Evolutionary conservation across 2,797 vertebrate species (phyloP).

Genomic region (Nyctibius grandis): DNA sequence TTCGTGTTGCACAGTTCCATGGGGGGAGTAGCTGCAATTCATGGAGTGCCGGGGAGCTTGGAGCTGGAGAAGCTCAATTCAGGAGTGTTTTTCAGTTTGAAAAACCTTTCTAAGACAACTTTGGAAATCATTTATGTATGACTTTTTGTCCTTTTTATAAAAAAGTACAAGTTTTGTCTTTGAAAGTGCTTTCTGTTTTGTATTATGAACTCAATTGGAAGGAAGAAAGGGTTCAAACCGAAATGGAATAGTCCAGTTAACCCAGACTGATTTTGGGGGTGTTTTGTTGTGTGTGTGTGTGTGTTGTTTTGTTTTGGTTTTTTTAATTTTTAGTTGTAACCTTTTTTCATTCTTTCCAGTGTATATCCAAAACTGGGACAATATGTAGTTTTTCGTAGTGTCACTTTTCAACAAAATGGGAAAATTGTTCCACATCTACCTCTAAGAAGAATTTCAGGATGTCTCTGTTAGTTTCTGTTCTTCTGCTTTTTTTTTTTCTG

Average conservation of each 20-base stretch:
- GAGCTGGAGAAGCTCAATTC: background rate
- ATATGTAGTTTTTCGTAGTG: background rate
- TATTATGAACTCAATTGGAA: background rate
- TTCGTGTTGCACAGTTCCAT: background rate
- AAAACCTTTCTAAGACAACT: background rate
- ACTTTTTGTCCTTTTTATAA: background rate
- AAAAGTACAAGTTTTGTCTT: background rate
- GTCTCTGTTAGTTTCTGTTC: background rate
- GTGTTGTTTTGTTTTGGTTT: too few species aligned
- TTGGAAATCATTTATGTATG: background rate
- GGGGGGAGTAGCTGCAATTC: background rate
- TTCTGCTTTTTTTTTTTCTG: background rate
- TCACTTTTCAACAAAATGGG: background rate
- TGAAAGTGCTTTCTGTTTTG: background rate
- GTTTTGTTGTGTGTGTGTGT: too few species aligned
- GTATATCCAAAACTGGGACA: background rate
- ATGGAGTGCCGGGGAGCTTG: background rate
- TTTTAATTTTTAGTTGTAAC: background rate
- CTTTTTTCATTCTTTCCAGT: background rate
- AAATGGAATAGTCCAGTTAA: background rate
- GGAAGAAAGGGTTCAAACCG: background rate
- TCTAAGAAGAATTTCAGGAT: background rate
- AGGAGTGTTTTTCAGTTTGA: background rate
- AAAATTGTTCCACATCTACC: background rate
- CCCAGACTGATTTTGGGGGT: background rate